Conservation (phyloP, 2,113 vertebrate species). For the Hoplias malabaricus region DNA sequence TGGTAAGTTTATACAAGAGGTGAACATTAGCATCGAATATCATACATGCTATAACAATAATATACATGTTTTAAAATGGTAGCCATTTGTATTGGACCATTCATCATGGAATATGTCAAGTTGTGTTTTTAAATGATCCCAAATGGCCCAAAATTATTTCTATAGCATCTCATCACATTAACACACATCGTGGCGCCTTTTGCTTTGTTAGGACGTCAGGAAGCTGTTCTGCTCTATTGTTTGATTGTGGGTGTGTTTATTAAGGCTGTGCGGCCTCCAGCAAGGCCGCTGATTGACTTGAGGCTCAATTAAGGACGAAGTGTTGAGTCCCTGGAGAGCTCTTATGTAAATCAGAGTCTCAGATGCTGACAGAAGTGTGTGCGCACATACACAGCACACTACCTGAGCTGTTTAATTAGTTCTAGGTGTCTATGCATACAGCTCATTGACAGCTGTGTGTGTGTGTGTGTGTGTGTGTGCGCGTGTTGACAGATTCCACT, state of each 20-base stretch:
- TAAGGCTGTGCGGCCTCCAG: conserved; percentile 37
- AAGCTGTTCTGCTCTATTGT: neutral
- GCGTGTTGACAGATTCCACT: neutral
- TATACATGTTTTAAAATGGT: too few relatives aligned
- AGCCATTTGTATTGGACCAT: too few relatives aligned
- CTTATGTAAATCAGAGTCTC: conserved; percentile 55
- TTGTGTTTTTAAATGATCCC: too few relatives aligned
- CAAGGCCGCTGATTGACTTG: conserved; percentile 51
- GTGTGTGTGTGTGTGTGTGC: conserved; percentile 13
- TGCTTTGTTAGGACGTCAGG: conserved; percentile 4
- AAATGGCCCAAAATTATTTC: too few relatives aligned
- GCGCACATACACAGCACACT: conserved; percentile 44
- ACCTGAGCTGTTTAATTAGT: conserved; percentile 51
- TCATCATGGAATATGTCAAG: too few relatives aligned
- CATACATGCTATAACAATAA: too few relatives aligned
- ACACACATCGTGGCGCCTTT: conserved; percentile 20
- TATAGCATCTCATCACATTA: too few relatives aligned
- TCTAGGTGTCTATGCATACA: conserved; percentile 29
- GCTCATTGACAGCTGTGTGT: conserved; percentile 34
- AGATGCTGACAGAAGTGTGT: conserved; percentile 45
- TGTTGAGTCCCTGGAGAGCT: conserved; percentile 48
- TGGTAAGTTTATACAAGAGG: too few relatives aligned
- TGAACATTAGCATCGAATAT: too few relatives aligned
- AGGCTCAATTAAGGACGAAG: conserved; percentile 53
- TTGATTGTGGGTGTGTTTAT: neutral